phyloP scores from a whole-genome alignment of 2,113 vertebrate species.

The Atrichornis clamosus region DNA sequence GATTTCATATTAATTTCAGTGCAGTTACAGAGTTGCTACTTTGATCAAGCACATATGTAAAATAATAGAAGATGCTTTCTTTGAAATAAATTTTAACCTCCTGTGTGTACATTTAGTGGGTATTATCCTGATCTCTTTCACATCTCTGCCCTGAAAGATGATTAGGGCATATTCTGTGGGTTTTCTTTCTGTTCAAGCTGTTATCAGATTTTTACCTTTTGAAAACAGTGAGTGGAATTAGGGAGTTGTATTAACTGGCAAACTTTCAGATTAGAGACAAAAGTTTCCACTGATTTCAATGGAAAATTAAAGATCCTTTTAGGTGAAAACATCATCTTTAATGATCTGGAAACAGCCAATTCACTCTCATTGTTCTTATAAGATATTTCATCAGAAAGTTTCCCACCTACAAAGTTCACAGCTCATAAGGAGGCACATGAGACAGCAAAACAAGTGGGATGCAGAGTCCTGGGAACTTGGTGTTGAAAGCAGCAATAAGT shows the following conservation, averaged over 20 bases:
- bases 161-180: neutral
- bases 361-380: neutral
- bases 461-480: neutral
- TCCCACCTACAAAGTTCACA: neutral
- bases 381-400: neutral
- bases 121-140: neutral
- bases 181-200: neutral
- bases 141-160: neutral
- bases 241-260: neutral
- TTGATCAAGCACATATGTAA: neutral
- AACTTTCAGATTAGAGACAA: neutral
- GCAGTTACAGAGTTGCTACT: neutral
- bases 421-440: neutral
- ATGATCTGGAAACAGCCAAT: neutral
- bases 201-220: neutral
- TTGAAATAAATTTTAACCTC: neutral
- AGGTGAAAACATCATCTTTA: neutral
- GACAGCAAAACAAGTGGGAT: neutral
- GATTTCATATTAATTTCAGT: neutral
- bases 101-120: neutral
- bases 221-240: too few relatives aligned
- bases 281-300: neutral
- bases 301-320: neutral
- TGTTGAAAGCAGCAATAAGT: neutral
- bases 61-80: constrained; percentile 4